Percentiles rank a stretch among this genome's conserved stretches.
These are phyloP conservation scores for Acomys russatus DNA, from an alignment of 2,797 vertebrate genomes.

Conservation along the genomic window DNA sequence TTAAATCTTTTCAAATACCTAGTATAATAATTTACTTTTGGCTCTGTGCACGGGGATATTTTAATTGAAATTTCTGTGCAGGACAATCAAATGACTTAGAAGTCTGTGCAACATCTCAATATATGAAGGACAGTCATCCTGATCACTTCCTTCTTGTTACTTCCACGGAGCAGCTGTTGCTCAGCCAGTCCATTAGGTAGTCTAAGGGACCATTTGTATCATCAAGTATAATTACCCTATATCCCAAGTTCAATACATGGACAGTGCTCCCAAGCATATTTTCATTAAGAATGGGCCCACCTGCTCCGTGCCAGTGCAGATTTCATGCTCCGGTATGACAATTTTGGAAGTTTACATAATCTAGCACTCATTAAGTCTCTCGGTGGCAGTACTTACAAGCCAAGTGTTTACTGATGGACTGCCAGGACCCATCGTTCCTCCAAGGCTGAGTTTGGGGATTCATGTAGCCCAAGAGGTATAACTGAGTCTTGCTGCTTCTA, in stretches of 20 bases:
- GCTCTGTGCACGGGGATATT: conserved; percentile 10
- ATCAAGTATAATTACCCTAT: background rate
- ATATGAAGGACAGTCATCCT: background rate
- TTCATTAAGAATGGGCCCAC: conserved; percentile 27
- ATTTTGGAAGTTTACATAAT: conserved; percentile 8
- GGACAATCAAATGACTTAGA: conserved; percentile 63
- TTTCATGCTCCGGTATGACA: background rate
- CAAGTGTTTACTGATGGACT: background rate
- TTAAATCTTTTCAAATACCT: conserved; percentile 27
- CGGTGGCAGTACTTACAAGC: background rate
- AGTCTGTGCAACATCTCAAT: conserved; percentile 1
- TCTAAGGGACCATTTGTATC: background rate
- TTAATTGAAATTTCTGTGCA: conserved; percentile 46
- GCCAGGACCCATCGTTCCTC: background rate
- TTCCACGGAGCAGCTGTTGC: background rate
- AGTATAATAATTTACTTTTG: conserved; percentile 25
- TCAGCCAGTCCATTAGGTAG: background rate
- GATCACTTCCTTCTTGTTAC: background rate
- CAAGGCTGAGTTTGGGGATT: background rate
- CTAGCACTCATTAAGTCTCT: background rate
- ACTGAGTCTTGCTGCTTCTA: background rate
- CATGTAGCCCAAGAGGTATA: background rate
- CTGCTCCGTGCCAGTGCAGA: conserved; percentile 16
- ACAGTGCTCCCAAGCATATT: background rate
- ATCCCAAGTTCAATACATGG: background rate